Evolutionary conservation across 1,140 invertebrate genomes (phyloP).

Genomic region (Bombus superbus): DNA sequence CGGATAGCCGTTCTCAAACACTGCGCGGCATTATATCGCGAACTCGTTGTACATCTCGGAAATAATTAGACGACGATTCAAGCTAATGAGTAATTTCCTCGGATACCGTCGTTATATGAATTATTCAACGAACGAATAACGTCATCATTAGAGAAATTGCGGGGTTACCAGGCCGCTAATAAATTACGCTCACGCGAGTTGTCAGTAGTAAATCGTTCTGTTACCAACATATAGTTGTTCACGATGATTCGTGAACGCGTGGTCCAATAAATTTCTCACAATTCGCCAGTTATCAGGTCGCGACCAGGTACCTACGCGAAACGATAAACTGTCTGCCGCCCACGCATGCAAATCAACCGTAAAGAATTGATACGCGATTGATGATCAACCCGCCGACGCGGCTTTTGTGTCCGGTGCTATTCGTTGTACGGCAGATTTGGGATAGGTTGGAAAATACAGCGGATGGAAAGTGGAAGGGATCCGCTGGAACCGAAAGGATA

Average conservation of each 20-base stretch:
- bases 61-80: no score
- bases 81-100: background rate
- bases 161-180: background rate
- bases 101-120: background rate
- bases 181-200: background rate
- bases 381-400: background rate
- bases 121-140: slow-evolving; percentile 6
- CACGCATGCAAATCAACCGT: slow-evolving; percentile 23
- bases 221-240: slow-evolving; percentile 40
- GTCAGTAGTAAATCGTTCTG: slow-evolving; percentile 13
- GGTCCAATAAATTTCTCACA: slow-evolving; percentile 36
- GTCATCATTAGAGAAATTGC: slow-evolving; percentile 19
- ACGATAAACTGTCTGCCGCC: background rate
- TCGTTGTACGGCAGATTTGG: no score
- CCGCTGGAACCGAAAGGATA: slow-evolving; percentile 11
- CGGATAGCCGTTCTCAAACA: no score
- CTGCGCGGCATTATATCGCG: no score
- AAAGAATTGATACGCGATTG: slow-evolving; percentile 27
- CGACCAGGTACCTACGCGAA: background rate
- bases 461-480: background rate
- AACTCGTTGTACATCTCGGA: no score
- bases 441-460: background rate
- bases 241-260: background rate
- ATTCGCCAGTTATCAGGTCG: slow-evolving; percentile 7
- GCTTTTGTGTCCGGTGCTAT: background rate